phyloP scores from a whole-genome alignment of 2,797 vertebrate genomes.

The Fratercula arctica region DNA sequence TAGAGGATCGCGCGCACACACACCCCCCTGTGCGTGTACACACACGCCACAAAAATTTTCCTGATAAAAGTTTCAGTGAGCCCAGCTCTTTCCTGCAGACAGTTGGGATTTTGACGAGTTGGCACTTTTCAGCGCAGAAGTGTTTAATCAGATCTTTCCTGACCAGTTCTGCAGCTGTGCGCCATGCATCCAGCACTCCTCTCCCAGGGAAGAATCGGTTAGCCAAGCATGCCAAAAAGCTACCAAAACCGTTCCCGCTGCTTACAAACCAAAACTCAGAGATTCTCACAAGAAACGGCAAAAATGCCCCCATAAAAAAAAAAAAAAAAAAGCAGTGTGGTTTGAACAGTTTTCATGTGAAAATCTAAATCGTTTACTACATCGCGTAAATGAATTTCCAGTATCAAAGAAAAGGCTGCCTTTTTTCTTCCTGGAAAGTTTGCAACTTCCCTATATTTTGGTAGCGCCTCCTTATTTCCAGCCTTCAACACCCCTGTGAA shows the following conservation, averaged over 20 bases:
- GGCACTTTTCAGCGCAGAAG: background rate
- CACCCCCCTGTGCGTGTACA: background rate
- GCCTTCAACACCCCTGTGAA: background rate
- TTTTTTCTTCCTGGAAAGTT: background rate
- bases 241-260: fast-evolving
- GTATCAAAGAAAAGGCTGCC: background rate
- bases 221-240: background rate
- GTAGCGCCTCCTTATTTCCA: background rate
- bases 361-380: background rate
- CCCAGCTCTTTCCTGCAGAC: background rate
- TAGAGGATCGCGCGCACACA: background rate
- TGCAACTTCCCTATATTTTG: background rate
- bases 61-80: background rate
- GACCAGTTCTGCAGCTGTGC: conserved; percentile 59
- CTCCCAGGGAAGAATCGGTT: background rate
- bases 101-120: conserved; percentile 3
- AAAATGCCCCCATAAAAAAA: background rate
- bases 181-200: background rate
- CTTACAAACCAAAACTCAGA: background rate
- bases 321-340: fast-evolving
- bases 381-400: background rate
- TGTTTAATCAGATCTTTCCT: conserved; percentile 56
- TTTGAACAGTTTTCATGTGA: background rate
- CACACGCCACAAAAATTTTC: background rate
- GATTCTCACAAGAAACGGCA: background rate